Percentiles rank a stretch among this genome's conserved stretches.
Evolutionary conservation across 64 coral and sea anemone genomes (phyloP).

Genomic region (Stichodactyla helianthus): DNA sequence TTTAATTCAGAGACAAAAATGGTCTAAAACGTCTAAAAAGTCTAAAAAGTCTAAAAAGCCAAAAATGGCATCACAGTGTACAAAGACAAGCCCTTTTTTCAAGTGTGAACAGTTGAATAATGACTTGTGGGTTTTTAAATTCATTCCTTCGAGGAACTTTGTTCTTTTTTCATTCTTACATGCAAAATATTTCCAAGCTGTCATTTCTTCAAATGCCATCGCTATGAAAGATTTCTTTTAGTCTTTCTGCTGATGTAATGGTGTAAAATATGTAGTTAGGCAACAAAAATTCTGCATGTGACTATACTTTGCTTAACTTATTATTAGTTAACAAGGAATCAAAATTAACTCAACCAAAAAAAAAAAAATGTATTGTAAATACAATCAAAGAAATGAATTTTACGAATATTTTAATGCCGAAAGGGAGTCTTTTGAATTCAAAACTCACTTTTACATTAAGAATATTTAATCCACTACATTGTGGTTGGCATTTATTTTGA

Average conservation of each 20-base stretch:
- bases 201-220: not conserved
- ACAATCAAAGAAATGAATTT: not conserved
- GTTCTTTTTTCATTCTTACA: not conserved
- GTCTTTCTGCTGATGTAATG: not conserved
- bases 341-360: not conserved
- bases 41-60: too few species aligned
- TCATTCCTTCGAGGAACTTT: not conserved
- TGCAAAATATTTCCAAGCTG: not conserved
- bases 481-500: not conserved
- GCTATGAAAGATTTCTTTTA: not conserved
- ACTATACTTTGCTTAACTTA: not conserved
- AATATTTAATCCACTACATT: not conserved
- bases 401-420: not conserved
- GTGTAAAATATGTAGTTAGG: not conserved
- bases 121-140: too few species aligned
- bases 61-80: too few species aligned
- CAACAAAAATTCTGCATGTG: not conserved
- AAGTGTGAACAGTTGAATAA: too few species aligned
- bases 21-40: too few species aligned
- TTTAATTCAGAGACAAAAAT: too few species aligned
- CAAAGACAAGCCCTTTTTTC: too few species aligned
- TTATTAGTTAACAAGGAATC: not conserved
- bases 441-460: not conserved
- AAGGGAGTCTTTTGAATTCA: not conserved
- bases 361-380: not conserved